Percentiles rank a stretch among this genome's conserved stretches.
phyloP scores from a whole-genome alignment of 2,797 vertebrate genomes.

The Aulostomus chinensis region DNA sequence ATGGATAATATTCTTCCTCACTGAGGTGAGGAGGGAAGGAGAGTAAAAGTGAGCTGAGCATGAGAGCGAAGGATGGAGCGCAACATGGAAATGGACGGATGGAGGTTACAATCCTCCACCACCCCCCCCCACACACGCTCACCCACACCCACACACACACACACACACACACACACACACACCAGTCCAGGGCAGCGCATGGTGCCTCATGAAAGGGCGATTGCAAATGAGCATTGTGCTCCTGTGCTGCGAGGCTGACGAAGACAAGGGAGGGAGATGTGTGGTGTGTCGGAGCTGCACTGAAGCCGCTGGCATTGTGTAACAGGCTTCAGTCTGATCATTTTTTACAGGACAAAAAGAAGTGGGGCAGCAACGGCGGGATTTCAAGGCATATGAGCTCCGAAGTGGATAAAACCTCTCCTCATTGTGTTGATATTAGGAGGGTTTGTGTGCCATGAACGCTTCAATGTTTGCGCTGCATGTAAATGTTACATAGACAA shows the following conservation, averaged over 20 bases:
- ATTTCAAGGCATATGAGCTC: slow-evolving; percentile 36
- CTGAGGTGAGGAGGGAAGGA: slow-evolving; percentile 33
- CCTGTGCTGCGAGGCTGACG: slow-evolving; percentile 46
- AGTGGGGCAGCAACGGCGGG: slow-evolving; percentile 27
- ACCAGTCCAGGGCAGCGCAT: slow-evolving; percentile 36
- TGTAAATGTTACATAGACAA: no score
- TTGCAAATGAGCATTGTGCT: slow-evolving; percentile 75
- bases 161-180: slow-evolving; percentile 13
- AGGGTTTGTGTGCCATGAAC: slow-evolving; percentile 10
- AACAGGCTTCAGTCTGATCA: slow-evolving; percentile 18
- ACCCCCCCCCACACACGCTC: slow-evolving; percentile 48
- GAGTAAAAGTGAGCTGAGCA: slow-evolving; percentile 30
- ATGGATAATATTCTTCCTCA: slow-evolving; percentile 9
- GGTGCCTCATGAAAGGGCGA: slow-evolving; percentile 56
- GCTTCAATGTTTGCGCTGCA: not conserved
- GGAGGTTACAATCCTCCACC: slow-evolving; percentile 35
- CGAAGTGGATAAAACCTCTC: slow-evolving; percentile 23
- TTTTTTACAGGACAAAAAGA: slow-evolving; percentile 40
- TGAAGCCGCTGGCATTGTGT: slow-evolving; percentile 31
- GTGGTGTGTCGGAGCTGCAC: slow-evolving; percentile 12
- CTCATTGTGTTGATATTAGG: not conserved
- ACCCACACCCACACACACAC: slow-evolving; percentile 9
- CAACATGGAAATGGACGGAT: slow-evolving; percentile 40
- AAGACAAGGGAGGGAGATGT: slow-evolving; percentile 37
- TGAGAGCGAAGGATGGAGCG: slow-evolving; percentile 27